Conservation (phyloP, 2,113 vertebrate genomes). For the Grammomys surdaster region DNA sequence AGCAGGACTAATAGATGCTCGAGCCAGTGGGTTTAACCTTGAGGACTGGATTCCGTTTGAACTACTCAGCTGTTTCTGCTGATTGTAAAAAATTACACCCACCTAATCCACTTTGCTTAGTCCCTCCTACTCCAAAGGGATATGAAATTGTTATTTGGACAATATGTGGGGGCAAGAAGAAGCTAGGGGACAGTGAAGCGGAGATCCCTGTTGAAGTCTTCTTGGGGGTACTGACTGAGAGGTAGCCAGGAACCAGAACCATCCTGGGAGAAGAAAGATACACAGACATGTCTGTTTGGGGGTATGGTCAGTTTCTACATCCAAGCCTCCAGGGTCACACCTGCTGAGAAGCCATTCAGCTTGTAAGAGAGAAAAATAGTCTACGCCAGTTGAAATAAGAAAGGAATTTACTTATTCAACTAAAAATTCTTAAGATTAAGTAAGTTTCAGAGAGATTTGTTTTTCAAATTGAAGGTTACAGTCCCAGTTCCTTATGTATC, state of each 20-base stretch:
- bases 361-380: not conserved
- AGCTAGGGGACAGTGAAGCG: not conserved
- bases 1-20: conserved; percentile 50
- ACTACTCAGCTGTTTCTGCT: conserved; percentile 72
- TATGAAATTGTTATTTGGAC: conserved; percentile 41
- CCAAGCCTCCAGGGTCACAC: not conserved
- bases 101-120: conserved; percentile 1
- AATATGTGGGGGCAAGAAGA: not conserved
- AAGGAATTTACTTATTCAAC: not conserved
- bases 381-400: not conserved
- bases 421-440: not conserved
- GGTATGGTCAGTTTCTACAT: not conserved
- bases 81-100: conserved; percentile 76
- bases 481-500: not conserved
- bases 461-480: not conserved
- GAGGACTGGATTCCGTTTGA: conserved; percentile 71
- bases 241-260: not conserved
- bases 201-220: not conserved
- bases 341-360: not conserved
- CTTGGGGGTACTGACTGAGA: not conserved
- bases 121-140: not conserved
- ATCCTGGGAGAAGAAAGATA: not conserved
- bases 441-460: not conserved
- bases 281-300: fast-evolving
- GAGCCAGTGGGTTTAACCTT: conserved; percentile 59